Conservation (phyloP, 2,113 vertebrate species). For the Caretta caretta region DNA sequence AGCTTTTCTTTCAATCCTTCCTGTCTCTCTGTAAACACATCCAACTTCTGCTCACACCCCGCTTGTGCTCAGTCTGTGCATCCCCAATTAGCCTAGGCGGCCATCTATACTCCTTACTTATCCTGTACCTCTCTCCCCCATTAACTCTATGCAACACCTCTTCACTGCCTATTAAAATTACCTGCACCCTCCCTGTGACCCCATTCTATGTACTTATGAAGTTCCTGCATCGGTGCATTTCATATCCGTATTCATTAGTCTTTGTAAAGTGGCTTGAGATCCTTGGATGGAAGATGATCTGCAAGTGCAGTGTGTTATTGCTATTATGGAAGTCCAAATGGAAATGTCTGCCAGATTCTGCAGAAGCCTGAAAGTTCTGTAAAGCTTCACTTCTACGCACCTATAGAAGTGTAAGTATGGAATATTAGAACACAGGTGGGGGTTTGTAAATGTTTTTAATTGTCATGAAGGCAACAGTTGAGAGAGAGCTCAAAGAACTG, state of each 20-base stretch:
- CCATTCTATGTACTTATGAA: background rate
- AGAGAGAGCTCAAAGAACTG: slow-evolving; percentile 62
- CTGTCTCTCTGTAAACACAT: background rate
- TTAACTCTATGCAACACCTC: rapidly evolving
- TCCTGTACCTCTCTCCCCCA: background rate
- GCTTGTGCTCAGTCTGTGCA: background rate
- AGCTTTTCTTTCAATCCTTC: background rate
- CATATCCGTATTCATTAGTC: background rate
- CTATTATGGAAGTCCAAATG: slow-evolving; percentile 63
- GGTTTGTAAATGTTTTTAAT: slow-evolving; percentile 66
- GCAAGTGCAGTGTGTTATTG: slow-evolving; percentile 37
- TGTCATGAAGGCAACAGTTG: slow-evolving; percentile 59
- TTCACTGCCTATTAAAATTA: background rate
- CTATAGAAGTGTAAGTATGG: slow-evolving; percentile 1
- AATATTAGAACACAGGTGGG: slow-evolving; percentile 67
- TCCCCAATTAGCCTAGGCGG: rapidly evolving
- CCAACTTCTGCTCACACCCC: background rate
- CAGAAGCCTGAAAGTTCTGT: slow-evolving; percentile 64
- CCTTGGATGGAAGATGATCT: slow-evolving; percentile 47
- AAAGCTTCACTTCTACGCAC: slow-evolving; percentile 56
- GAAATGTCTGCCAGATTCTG: slow-evolving; percentile 66
- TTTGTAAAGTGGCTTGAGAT: slow-evolving; percentile 18
- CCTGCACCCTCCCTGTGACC: background rate
- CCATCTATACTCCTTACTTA: rapidly evolving
- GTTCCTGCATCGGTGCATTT: background rate